phyloP scores from a whole-genome alignment of 2,888 invertebrate species.

The Volucella inanis region DNA sequence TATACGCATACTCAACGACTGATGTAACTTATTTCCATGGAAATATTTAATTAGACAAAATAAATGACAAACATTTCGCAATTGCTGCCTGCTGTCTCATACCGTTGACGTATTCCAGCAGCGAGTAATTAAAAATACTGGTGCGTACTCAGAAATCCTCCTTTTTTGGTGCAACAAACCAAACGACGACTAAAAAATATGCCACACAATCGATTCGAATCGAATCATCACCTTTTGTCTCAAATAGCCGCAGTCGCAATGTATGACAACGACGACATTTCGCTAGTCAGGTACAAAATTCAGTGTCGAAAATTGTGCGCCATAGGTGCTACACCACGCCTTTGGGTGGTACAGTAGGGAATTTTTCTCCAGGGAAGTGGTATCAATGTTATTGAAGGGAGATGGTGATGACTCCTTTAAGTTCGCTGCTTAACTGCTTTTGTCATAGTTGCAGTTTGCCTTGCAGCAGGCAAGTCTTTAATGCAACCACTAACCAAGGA shows the following conservation, averaged over 20 bases:
- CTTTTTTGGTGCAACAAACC: slow-evolving; percentile 71
- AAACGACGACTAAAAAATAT: slow-evolving; percentile 58
- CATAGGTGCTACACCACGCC: slow-evolving; percentile 47
- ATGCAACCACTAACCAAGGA: background rate
- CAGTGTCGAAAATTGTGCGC: slow-evolving; percentile 67
- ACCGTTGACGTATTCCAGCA: slow-evolving; percentile 39
- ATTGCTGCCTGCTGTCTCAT: slow-evolving; percentile 47
- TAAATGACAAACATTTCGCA: slow-evolving; percentile 48
- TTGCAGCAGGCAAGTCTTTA: slow-evolving; percentile 77
- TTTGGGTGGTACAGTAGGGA: slow-evolving; percentile 11
- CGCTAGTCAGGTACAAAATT: slow-evolving; percentile 58
- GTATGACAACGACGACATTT: slow-evolving; percentile 52
- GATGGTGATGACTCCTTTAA: slow-evolving; percentile 76
- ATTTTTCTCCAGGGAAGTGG: slow-evolving; percentile 23
- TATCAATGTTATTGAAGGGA: slow-evolving; percentile 36
- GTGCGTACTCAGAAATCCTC: slow-evolving; percentile 62
- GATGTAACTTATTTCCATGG: slow-evolving; percentile 63
- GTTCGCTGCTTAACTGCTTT: slow-evolving; percentile 78
- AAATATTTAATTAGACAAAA: slow-evolving; percentile 55
- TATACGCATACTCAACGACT: slow-evolving; percentile 41
- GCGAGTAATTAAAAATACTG: slow-evolving; percentile 66
- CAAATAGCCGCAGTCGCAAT: slow-evolving; percentile 34
- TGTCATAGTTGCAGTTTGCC: slow-evolving; percentile 77
- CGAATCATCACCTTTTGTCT: slow-evolving; percentile 65
- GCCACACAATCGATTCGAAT: slow-evolving; percentile 57